phyloP scores from a whole-genome alignment of 2,113 vertebrate species.

The Microcebus tavaratra region DNA sequence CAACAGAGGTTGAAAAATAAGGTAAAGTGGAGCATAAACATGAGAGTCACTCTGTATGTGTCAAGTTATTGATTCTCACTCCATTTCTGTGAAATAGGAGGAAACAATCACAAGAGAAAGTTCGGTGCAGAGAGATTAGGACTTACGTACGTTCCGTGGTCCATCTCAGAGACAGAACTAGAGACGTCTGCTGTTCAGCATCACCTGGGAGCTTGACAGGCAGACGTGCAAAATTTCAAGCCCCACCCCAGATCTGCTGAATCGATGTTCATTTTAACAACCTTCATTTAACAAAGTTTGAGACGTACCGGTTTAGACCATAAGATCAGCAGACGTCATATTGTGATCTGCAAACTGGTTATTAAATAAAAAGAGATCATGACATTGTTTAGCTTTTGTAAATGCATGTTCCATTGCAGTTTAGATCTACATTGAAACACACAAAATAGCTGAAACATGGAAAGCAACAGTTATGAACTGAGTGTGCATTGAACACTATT shows the following conservation, averaged over 20 bases:
- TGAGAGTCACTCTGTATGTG: background rate
- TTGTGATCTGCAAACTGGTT: background rate
- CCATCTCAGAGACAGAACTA: background rate
- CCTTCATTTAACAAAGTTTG: background rate
- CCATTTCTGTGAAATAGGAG: background rate
- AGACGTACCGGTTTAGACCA: background rate
- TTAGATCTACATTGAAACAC: background rate
- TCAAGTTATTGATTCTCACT: background rate
- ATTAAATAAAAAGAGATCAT: background rate
- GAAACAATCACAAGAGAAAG: background rate
- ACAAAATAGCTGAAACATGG: background rate
- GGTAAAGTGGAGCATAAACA: background rate
- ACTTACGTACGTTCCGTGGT: background rate
- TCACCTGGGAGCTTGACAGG: background rate
- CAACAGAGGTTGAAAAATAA: background rate
- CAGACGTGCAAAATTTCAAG: background rate
- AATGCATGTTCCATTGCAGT: background rate
- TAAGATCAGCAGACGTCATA: background rate
- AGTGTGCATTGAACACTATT: background rate
- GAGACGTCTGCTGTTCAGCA: background rate
- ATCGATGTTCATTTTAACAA: background rate
- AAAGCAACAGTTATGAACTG: background rate
- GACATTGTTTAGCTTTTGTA: background rate
- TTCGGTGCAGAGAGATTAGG: background rate
- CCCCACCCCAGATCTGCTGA: background rate